phyloP scores from a whole-genome alignment of 2,113 vertebrate genomes.

The Acanthisitta chloris region DNA sequence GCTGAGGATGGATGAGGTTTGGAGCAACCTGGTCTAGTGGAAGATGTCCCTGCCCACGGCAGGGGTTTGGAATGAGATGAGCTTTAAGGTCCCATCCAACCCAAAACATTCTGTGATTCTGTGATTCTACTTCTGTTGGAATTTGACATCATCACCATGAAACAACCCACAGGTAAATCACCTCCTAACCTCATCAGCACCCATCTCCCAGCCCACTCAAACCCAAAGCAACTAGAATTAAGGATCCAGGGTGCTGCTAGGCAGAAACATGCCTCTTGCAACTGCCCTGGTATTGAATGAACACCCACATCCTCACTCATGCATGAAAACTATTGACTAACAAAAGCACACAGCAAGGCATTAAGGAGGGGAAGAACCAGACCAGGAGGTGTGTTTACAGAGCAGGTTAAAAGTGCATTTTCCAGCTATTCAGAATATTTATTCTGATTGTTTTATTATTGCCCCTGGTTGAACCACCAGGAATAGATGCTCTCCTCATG shows the following conservation, averaged over 20 bases:
- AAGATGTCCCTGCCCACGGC: background rate
- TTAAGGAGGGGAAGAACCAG: background rate
- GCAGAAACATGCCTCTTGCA: background rate
- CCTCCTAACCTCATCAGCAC: background rate
- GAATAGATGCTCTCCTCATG: background rate
- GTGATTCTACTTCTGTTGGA: background rate
- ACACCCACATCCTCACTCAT: background rate
- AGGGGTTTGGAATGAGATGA: rapidly evolving
- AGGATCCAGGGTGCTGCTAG: background rate
- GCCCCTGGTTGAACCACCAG: background rate
- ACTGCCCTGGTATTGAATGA: background rate
- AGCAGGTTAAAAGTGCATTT: constrained; percentile 27
- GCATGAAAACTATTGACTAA: background rate
- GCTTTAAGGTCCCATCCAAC: background rate
- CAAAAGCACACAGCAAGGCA: background rate
- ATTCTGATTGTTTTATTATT: background rate
- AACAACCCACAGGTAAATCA: background rate
- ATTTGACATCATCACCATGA: background rate
- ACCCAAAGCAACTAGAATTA: background rate
- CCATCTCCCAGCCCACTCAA: background rate
- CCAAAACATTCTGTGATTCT: background rate
- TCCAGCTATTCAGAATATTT: constrained; percentile 14
- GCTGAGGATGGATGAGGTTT: rapidly evolving
- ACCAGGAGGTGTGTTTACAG: background rate
- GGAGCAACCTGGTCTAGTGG: background rate